These are phyloP conservation scores for Yponomeuta sedellus DNA, from an alignment of 2,888 invertebrate genomes.

Conservation along the genomic window DNA sequence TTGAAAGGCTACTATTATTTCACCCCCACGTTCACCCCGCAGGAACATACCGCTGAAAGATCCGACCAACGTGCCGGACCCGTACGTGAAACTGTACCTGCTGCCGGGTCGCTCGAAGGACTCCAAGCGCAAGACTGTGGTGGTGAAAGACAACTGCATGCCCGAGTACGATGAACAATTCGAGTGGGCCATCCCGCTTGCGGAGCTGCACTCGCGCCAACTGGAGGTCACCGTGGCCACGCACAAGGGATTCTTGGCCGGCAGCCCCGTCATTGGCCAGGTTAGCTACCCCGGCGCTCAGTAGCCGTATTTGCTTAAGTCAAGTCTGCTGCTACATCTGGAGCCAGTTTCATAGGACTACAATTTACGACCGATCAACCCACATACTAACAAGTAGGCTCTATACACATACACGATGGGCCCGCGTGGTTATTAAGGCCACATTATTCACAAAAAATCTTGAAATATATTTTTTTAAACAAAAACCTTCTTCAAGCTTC, in stretches of 20 bases:
- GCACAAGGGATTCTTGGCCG: constrained; percentile 89
- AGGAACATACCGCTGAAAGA: constrained; percentile 89
- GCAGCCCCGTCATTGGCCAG: constrained; percentile 90
- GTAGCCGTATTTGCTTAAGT: no score
- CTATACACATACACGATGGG: no score
- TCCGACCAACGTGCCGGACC: constrained; percentile 89
- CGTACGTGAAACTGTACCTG: constrained; percentile 92
- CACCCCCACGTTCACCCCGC: constrained; percentile 18
- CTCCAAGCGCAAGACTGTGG: constrained; percentile 90
- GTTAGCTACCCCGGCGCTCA: constrained; percentile 58
- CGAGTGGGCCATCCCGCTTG: constrained; percentile 89
- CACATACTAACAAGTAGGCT: no score
- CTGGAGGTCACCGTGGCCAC: constrained; percentile 92
- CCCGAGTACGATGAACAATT: constrained; percentile 84
- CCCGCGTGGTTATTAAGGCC: no score
- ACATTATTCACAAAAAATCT: no score
- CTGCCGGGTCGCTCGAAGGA: constrained; percentile 90
- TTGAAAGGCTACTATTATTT: neutral
- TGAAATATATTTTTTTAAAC: no score
- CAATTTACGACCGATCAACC: no score
- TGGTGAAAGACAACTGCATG: constrained; percentile 53
- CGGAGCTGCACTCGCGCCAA: constrained; percentile 85
- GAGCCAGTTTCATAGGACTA: no score
- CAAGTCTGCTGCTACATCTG: no score
- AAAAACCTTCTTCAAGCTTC: no score